These are phyloP conservation scores for Cantharis rustica DNA, from an alignment of 2,888 invertebrate genomes.

Conservation along the genomic window DNA sequence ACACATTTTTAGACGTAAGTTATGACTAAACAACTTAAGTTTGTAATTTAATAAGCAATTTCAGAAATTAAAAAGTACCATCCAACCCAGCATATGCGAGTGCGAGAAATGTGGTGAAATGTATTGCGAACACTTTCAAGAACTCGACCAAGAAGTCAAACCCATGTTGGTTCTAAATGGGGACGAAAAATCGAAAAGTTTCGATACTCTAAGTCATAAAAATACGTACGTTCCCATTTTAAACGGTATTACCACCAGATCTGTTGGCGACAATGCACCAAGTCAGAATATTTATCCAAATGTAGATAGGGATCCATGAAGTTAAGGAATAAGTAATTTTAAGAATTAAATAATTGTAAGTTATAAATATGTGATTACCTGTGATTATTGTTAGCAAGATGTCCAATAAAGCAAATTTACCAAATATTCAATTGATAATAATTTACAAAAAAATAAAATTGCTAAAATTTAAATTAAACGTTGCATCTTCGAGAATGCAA, in stretches of 20 bases:
- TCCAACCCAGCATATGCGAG: conserved; percentile 77
- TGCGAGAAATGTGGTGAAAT: conserved; percentile 75
- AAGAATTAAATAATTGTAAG: not conserved
- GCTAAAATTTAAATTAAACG: too few relatives aligned
- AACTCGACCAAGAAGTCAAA: conserved; percentile 42
- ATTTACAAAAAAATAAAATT: too few relatives aligned
- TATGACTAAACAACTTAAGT: not conserved
- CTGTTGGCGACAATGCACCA: not conserved
- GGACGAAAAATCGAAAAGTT: not conserved
- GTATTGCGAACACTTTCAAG: conserved; percentile 71
- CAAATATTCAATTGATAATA: not conserved
- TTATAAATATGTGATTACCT: not conserved
- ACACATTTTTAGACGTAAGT: conserved; percentile 71
- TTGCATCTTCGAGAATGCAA: too few relatives aligned
- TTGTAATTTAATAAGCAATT: conserved; percentile 34
- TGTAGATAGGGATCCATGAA: not conserved
- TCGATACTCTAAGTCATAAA: not conserved
- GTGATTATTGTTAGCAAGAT: not conserved
- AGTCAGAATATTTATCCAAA: not conserved
- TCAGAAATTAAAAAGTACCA: conserved; percentile 77
- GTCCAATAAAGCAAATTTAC: not conserved
- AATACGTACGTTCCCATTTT: not conserved
- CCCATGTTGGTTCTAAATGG: conserved; percentile 25
- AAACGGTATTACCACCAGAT: not conserved
- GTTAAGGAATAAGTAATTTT: not conserved